phyloP scores from a whole-genome alignment of 1,140 invertebrate species.

The Drosophila nigromelanica region DNA sequence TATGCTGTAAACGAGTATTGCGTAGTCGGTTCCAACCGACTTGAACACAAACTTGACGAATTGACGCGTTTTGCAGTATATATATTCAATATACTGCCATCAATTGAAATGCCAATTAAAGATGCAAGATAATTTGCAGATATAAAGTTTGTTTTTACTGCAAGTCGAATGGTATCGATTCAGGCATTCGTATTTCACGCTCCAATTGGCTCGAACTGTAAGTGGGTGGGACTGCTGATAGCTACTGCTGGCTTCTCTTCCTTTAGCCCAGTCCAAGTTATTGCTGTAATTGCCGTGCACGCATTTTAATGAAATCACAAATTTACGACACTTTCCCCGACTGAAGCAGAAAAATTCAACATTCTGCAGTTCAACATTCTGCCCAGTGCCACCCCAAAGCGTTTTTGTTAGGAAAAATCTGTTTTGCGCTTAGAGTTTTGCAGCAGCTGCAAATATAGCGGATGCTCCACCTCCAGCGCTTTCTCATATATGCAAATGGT shows the following conservation, averaged over 20 bases:
- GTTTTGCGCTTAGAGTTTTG: constrained; percentile 71
- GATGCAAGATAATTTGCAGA: background rate
- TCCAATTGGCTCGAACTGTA: constrained; percentile 49
- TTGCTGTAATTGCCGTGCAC: constrained; percentile 41
- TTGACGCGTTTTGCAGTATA: no score
- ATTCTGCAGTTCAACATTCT: constrained; percentile 21
- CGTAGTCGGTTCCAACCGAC: no score
- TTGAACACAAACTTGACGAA: no score
- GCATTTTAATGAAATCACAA: constrained; percentile 79
- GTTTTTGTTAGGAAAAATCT: constrained; percentile 55
- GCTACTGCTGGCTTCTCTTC: background rate
- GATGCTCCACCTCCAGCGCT: background rate
- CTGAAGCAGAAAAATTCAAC: constrained; percentile 69
- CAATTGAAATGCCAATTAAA: no score
- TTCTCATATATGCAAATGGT: constrained; percentile 67
- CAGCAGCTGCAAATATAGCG: constrained; percentile 34
- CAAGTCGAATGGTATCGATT: constrained; percentile 13
- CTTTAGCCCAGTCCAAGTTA: background rate
- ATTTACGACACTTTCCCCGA: constrained; percentile 74
- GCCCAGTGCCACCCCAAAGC: background rate
- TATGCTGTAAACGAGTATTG: no score
- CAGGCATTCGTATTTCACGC: constrained; percentile 58
- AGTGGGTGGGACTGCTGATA: background rate
- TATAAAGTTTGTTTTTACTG: constrained; percentile 19
- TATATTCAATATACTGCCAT: no score